Evolutionary conservation across 1,140 invertebrate genomes (phyloP), one percentile per base, ranked within the genome.

Genomic region (Brachionus angularis): DNA sequence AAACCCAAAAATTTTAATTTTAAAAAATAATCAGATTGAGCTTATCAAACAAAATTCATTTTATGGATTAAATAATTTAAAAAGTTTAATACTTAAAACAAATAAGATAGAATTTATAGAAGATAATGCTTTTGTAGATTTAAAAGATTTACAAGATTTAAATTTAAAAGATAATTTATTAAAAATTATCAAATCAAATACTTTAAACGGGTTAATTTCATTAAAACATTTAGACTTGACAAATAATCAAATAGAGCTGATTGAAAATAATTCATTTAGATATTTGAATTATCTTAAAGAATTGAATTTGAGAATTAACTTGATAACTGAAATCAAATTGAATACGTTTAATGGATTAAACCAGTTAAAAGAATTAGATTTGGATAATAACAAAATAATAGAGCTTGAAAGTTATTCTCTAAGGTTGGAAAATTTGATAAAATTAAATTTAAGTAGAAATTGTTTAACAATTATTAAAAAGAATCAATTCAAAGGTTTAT

Each of bases 101-200:
- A 58, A 58, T 58, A 5, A 23, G 25, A 39, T 58, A 23, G 18
- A 58, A 12, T 1, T 18, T 14, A 58, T 58, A 1, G 53, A 58
- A 0, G 36, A 58, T 14, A 39, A 36, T 23, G 36, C 53, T 1
- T 58, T 58, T 39, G 53, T 39, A 36, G 5, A 18, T 23, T 21
- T 58, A 1, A 36, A 23, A 58, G 53, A 58, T 12, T 12, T 58
- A 18, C 18, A 58, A 39, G 39, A 34, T 39, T 29, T 58, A 18
- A 58, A 58, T 39, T 39, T 58, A 39, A 58, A 36, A 58, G 53
- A 58, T 8, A 58, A 58, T 21, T 31, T 39, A 23, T 23, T 58
- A 14, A 39, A 18, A 36, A 10, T 39, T 23, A 58, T 42, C 5
- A 36, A 5, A 8, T 27, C 1, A 2, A 4, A 58, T 10, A 58